phyloP scores from a whole-genome alignment of 2,888 invertebrate species.

The Habrosyne pyritoides region DNA sequence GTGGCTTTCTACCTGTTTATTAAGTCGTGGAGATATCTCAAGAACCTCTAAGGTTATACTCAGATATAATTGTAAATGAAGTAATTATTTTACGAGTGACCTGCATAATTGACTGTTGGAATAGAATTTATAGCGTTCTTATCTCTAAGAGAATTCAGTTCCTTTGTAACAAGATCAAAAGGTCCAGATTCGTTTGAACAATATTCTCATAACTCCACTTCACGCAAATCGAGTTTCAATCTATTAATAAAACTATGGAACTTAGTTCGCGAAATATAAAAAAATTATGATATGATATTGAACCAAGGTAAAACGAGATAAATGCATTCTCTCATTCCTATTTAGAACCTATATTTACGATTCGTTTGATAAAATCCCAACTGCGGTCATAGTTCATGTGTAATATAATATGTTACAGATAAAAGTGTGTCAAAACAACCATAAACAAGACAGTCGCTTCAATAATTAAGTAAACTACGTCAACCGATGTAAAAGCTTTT shows the following conservation, averaged over 20 bases:
- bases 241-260: too few relatives aligned
- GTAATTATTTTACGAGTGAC: not conserved
- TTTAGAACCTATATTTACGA: not conserved
- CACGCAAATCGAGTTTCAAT: too few relatives aligned
- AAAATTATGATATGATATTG: too few relatives aligned
- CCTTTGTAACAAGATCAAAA: too few relatives aligned
- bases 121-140: too few relatives aligned
- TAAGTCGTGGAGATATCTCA: constrained; percentile 19
- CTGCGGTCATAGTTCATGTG: not conserved
- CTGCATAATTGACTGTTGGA: too few relatives aligned
- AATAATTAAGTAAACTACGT: constrained; percentile 37
- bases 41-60: constrained; percentile 4
- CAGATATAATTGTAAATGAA: constrained; percentile 2
- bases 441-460: constrained; percentile 39
- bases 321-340: not conserved
- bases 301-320: too few relatives aligned
- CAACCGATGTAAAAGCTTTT: constrained; percentile 43
- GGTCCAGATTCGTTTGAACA: too few relatives aligned
- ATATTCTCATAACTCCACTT: too few relatives aligned
- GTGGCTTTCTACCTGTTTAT: constrained; percentile 46
- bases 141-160: too few relatives aligned
- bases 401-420: constrained; percentile 2
- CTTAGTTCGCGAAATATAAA: too few relatives aligned
- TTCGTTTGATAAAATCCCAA: constrained; percentile 11
- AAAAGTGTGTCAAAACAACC: constrained; percentile 27